phyloP scores from a whole-genome alignment of 1,140 invertebrate species.

The Cherax destructor region DNA sequence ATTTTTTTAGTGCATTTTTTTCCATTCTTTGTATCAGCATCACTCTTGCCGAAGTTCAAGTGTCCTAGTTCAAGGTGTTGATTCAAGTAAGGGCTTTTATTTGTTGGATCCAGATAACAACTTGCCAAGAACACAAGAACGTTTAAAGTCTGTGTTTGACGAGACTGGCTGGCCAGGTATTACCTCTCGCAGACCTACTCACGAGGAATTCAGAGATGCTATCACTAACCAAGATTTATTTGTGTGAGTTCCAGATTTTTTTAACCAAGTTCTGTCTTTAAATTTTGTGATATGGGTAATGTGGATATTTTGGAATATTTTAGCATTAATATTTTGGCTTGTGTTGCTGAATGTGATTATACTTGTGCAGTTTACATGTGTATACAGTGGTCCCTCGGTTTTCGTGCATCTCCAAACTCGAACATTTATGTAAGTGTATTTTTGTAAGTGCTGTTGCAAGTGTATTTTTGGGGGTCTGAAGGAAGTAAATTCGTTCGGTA shows the following conservation, averaged over 20 bases:
- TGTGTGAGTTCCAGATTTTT: slow-evolving; percentile 78
- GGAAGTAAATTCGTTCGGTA: no score
- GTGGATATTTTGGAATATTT: no score
- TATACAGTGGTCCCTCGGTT: no score
- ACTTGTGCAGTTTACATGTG: background rate
- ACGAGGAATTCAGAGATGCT: slow-evolving; percentile 79
- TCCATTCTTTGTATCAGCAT: slow-evolving; percentile 8
- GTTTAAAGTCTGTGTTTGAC: slow-evolving; percentile 80
- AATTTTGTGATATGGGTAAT: background rate
- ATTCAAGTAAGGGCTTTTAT: slow-evolving; percentile 78
- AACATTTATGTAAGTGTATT: no score
- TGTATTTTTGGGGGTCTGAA: no score
- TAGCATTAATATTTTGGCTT: no score
- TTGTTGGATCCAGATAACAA: slow-evolving; percentile 84
- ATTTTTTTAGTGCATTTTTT: background rate
- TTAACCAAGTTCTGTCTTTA: background rate
- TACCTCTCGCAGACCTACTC: slow-evolving; percentile 78
- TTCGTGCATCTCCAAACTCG: no score
- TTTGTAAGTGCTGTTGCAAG: no score
- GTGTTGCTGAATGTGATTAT: background rate
- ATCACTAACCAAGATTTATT: slow-evolving; percentile 81
- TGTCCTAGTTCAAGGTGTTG: slow-evolving; percentile 78
- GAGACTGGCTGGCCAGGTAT: slow-evolving; percentile 82
- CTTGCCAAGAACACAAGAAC: slow-evolving; percentile 82
- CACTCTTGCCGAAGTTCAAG: slow-evolving; percentile 76